Evolutionary conservation across 2,888 invertebrate genomes (phyloP).

Genomic region (Pimpla rufipes): DNA sequence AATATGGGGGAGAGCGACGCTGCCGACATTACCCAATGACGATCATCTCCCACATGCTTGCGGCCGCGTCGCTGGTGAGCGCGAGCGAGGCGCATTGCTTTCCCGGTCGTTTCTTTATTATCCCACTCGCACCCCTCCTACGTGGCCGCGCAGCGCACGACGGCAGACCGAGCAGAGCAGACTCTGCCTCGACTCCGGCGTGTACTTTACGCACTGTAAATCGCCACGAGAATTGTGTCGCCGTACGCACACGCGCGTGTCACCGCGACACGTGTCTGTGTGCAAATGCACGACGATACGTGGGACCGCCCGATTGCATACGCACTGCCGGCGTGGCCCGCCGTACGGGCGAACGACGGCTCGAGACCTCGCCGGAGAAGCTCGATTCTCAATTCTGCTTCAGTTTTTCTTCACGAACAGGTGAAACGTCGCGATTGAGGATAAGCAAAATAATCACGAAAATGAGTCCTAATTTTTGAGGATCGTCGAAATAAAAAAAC

Average conservation of each 20-base stretch:
- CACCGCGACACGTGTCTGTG: neutral
- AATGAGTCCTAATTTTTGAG: too few species aligned
- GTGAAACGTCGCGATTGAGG: too few species aligned
- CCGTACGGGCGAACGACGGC: neutral
- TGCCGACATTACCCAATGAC: constrained; percentile 69
- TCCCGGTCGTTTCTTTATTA: constrained; percentile 66
- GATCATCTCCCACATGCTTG: constrained; percentile 62
- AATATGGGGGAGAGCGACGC: constrained; percentile 42
- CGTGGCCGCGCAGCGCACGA: constrained; percentile 25
- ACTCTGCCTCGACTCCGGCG: constrained; percentile 1
- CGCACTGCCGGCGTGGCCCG: neutral
- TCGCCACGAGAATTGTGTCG: constrained; percentile 45
- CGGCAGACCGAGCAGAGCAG: neutral
- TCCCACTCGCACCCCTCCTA: constrained; percentile 65
- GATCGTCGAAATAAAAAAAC: too few species aligned
- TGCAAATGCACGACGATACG: neutral
- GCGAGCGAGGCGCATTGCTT: constrained; percentile 51
- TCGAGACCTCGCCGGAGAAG: neutral
- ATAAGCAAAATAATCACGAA: too few species aligned
- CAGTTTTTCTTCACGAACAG: too few species aligned
- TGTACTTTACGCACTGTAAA: constrained; percentile 28
- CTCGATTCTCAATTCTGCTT: neutral
- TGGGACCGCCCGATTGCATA: constrained; percentile 20
- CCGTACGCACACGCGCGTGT: neutral
- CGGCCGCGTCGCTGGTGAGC: neutral